Evolutionary conservation across 2,888 invertebrate genomes (phyloP).

Genomic region (Torymus aiolomorphi): DNA sequence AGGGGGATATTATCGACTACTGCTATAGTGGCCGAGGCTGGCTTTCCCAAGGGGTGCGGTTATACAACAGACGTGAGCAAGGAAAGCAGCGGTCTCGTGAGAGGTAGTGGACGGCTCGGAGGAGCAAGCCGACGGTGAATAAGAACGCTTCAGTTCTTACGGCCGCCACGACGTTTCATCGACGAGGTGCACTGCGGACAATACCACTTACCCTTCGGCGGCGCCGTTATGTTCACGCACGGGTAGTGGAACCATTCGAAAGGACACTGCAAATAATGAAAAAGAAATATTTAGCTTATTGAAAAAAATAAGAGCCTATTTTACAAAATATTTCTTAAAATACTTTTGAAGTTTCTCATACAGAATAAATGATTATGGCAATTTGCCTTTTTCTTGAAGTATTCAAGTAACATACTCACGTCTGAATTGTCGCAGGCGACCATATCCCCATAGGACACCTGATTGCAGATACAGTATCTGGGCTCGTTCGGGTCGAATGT

Average conservation of each 20-base stretch:
- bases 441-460: slow-evolving; percentile 98
- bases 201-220: slow-evolving; percentile 99
- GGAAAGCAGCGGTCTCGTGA: slow-evolving; percentile 54
- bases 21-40: too few relatives aligned
- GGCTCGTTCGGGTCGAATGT: slow-evolving; percentile 97
- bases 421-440: slow-evolving; percentile 99
- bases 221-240: slow-evolving; percentile 96
- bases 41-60: too few relatives aligned
- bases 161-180: slow-evolving; percentile 89
- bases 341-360: too few relatives aligned
- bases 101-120: slow-evolving; percentile 67
- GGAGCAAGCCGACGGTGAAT: background rate
- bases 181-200: slow-evolving; percentile 95
- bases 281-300: slow-evolving; percentile 62
- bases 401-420: slow-evolving; percentile 78
- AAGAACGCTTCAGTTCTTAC: slow-evolving; percentile 81
- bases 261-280: slow-evolving; percentile 84
- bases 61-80: too few relatives aligned
- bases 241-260: slow-evolving; percentile 99
- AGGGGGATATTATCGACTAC: too few relatives aligned
- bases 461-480: slow-evolving; percentile 96
- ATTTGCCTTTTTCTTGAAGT: too few relatives aligned
- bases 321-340: too few relatives aligned
- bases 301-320: background rate
- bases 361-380: too few relatives aligned